Percentiles rank a stretch among this genome's conserved stretches.
Evolutionary conservation across 1,140 invertebrate genomes (phyloP).

Genomic region (Leptopilina boulardi): DNA sequence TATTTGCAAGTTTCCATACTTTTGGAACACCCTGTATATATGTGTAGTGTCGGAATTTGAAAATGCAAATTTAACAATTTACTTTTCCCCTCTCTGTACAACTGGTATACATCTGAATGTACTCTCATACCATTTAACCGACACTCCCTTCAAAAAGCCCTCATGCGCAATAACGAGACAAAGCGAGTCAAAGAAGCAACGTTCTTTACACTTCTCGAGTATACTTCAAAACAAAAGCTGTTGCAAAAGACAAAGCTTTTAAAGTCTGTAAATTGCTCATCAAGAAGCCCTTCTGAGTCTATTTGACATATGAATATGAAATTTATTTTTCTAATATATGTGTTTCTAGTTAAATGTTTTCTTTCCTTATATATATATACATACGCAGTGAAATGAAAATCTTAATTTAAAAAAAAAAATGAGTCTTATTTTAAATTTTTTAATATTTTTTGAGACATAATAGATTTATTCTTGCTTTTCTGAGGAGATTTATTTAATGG

Average conservation of each 20-base stretch:
- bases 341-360: not conserved
- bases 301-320: not conserved
- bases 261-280: not conserved
- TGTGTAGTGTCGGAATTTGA: not conserved
- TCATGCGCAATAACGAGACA: constrained; percentile 6
- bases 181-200: constrained; percentile 11
- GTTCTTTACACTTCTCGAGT: constrained; percentile 16
- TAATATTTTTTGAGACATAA: too few species aligned
- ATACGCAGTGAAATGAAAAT: too few species aligned
- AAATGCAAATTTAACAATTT: not conserved
- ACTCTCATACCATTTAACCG: not conserved
- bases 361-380: too few species aligned
- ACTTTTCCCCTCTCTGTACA: not conserved
- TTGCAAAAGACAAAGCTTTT: constrained; percentile 25
- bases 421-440: too few species aligned
- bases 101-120: constrained; percentile 27
- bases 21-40: too few species aligned
- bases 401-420: too few species aligned
- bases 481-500: too few species aligned
- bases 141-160: constrained; percentile 1
- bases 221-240: not conserved
- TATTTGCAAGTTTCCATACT: too few species aligned
- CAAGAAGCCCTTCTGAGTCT: not conserved
- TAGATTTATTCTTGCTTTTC: too few species aligned
- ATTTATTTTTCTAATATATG: not conserved